These are phyloP conservation scores for Eudyptes chrysolophus DNA, from an alignment of 2,113 vertebrate genomes.

Conservation along the genomic window DNA sequence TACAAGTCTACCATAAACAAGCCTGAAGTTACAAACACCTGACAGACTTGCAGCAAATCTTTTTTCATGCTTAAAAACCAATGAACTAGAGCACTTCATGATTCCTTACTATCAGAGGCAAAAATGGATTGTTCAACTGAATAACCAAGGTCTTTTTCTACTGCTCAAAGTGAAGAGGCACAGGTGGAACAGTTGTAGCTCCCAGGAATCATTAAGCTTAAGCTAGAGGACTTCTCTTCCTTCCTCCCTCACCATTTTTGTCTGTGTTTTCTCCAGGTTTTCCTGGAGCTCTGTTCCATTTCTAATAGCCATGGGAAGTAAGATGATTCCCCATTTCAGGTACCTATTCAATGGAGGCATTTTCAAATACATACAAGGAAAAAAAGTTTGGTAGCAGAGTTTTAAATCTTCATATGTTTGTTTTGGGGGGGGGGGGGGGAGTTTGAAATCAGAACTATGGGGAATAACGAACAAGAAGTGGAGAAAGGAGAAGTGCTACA, in stretches of 20 bases:
- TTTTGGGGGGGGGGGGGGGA: neutral
- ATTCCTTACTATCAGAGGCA: neutral
- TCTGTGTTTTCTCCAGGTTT: neutral
- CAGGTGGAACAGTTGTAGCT: neutral
- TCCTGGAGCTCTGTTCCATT: neutral
- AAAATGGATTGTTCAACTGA: neutral
- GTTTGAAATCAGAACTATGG: neutral
- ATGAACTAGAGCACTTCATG: neutral
- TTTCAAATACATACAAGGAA: neutral
- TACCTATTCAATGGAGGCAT: neutral
- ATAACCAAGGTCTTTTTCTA: neutral
- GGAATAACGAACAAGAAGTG: neutral
- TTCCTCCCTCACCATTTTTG: neutral
- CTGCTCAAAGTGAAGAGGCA: neutral
- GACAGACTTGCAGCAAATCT: neutral
- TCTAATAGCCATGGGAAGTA: neutral
- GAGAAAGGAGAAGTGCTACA: neutral
- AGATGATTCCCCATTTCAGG: neutral
- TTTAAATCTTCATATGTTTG: neutral
- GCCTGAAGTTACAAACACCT: neutral
- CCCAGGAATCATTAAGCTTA: neutral
- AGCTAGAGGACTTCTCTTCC: neutral
- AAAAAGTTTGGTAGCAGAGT: neutral
- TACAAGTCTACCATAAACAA: neutral
- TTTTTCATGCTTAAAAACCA: neutral